Evolutionary conservation across 2,113 vertebrate species (phyloP).

Genomic region (Connochaetes taurinus): DNA sequence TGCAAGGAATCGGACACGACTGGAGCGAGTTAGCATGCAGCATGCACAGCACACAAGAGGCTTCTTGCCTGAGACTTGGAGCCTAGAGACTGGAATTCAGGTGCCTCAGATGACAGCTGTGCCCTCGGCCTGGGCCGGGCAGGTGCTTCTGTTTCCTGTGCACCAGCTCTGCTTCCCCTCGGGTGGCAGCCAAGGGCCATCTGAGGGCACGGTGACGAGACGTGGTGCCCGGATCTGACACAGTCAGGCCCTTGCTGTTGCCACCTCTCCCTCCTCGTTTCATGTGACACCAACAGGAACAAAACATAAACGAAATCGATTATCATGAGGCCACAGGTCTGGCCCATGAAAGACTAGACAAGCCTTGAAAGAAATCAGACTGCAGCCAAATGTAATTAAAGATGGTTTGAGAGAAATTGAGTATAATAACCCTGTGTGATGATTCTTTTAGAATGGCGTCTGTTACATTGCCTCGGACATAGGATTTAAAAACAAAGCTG

Average conservation of each 20-base stretch:
- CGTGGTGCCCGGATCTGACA: not conserved
- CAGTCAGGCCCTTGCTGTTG: not conserved
- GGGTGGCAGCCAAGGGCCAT: not conserved
- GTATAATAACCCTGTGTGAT: not conserved
- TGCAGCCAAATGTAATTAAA: conserved; percentile 51
- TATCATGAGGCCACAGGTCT: conserved; percentile 57
- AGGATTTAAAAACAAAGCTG: conserved; percentile 29
- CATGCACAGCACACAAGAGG: not conserved
- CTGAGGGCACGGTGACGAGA: not conserved
- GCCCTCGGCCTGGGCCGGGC: rapidly evolving
- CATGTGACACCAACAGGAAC: not conserved
- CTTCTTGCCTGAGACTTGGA: not conserved
- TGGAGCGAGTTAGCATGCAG: not conserved
- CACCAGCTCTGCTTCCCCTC: not conserved
- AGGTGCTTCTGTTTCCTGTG: not conserved
- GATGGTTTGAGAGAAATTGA: conserved; percentile 40
- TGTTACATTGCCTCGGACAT: not conserved
- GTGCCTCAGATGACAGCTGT: not conserved
- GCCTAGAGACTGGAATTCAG: not conserved
- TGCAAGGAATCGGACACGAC: not conserved
- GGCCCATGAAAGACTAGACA: conserved; percentile 22
- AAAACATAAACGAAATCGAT: conserved; percentile 39
- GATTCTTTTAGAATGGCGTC: conserved; percentile 1
- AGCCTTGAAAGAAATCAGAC: conserved; percentile 57
- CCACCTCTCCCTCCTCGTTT: not conserved